A percentile compares a stretch with the other conserved stretches of the same genome.
These are phyloP conservation scores for Pediacus dermestoides DNA, from an alignment of 2,888 invertebrate genomes.

Conservation along the genomic window DNA sequence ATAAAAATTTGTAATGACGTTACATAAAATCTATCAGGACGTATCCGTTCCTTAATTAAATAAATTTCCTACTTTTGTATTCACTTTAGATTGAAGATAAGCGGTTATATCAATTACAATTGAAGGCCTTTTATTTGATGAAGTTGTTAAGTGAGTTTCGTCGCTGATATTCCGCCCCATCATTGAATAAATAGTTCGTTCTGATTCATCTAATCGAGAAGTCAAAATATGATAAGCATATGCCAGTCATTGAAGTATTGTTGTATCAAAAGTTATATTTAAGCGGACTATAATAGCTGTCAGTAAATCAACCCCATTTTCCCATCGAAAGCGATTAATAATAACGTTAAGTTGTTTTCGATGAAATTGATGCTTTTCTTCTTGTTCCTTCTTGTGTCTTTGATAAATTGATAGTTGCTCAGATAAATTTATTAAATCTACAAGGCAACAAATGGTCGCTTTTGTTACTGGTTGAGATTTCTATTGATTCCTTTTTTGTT, in stretches of 20 bases:
- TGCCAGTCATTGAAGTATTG: conserved; percentile 24
- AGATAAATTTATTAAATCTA: conserved; percentile 14
- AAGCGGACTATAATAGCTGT: conserved; percentile 17
- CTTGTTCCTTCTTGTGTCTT: conserved; percentile 1
- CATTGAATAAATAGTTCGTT: too few relatives aligned
- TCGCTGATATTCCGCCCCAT: too few relatives aligned
- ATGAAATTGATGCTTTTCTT: conserved; percentile 19
- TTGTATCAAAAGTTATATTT: conserved; percentile 14
- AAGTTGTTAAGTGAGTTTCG: too few relatives aligned
- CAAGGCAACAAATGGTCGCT: conserved; percentile 15
- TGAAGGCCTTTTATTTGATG: too few relatives aligned
- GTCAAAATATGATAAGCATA: conserved; percentile 24
- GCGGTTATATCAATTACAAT: too few relatives aligned
- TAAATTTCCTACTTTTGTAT: too few relatives aligned
- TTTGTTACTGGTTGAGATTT: too few relatives aligned
- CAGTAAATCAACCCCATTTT: conserved; percentile 18
- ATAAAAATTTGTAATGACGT: too few relatives aligned
- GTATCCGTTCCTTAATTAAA: too few relatives aligned
- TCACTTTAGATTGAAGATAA: too few relatives aligned
- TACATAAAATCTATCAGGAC: too few relatives aligned
- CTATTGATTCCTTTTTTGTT: too few relatives aligned
- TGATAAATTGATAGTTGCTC: conserved; percentile 15
- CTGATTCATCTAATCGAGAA: conserved; percentile 19
- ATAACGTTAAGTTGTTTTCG: conserved; percentile 20
- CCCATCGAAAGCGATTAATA: conserved; percentile 14